Percentiles rank a stretch among this genome's conserved stretches.
Conservation (phyloP, 1,140 invertebrate species). For the Streblospio benedicti region DNA sequence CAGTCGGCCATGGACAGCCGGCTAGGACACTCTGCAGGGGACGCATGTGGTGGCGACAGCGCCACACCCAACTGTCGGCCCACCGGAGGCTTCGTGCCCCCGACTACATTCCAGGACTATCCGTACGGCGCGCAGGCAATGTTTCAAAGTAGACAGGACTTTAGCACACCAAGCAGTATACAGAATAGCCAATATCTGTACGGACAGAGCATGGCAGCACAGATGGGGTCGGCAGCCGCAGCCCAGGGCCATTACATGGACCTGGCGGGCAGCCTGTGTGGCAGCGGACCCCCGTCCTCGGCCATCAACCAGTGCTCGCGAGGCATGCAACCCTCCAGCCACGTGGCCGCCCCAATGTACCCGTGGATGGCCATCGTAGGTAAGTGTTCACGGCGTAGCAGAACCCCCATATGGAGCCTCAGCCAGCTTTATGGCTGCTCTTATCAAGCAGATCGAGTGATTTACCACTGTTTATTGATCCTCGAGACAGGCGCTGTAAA, state of each 20-base stretch:
- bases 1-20: neutral
- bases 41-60: neutral
- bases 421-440: no score
- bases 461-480: no score
- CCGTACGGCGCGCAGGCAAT: neutral
- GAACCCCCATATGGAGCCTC: no score
- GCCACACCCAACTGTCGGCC: neutral
- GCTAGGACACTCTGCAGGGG: neutral
- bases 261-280: neutral
- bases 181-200: neutral
- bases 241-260: neutral
- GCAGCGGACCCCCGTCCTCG: neutral
- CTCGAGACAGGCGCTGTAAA: no score
- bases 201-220: neutral
- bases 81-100: neutral
- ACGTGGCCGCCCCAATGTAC: slow-evolving; percentile 58
- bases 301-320: neutral
- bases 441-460: no score
- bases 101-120: slow-evolving; percentile 3
- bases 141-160: neutral
- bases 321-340: neutral
- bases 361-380: slow-evolving; percentile 97
- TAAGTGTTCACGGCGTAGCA: slow-evolving; percentile 55
- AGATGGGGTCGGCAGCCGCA: neutral
- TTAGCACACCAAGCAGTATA: no score